A percentile compares a stretch with the other conserved stretches of the same genome.
Conservation (phyloP, 2,797 vertebrate genomes). For the Natrix natrix region DNA sequence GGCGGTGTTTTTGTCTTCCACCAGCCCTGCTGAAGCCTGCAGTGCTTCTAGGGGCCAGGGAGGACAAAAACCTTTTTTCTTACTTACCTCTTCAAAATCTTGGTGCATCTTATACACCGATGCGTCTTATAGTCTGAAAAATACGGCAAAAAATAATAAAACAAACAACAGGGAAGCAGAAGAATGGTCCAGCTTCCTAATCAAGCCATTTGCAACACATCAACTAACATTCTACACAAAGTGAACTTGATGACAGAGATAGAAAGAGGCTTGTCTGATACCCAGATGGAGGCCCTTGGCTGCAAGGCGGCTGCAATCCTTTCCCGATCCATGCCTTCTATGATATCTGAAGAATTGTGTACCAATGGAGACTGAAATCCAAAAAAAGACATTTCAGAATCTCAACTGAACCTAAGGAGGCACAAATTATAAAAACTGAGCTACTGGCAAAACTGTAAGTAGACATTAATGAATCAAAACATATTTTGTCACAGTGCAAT, state of each 20-base stretch:
- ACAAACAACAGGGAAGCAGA: background rate
- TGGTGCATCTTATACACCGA: no score
- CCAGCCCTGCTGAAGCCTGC: no score
- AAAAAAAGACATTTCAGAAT: background rate
- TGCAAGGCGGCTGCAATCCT: background rate
- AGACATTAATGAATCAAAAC: background rate
- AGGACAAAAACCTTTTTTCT: no score
- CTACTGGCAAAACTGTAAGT: background rate
- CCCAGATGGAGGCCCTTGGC: background rate
- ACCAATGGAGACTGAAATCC: background rate
- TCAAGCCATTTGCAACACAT: background rate
- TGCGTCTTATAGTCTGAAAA: no score
- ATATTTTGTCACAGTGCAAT: background rate
- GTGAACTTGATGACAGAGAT: background rate
- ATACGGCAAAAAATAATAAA: background rate
- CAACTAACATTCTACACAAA: background rate
- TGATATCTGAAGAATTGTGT: no score
- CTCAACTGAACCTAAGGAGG: background rate
- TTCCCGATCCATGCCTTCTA: background rate
- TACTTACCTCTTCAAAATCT: no score
- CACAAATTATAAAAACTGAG: background rate
- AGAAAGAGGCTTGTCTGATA: background rate
- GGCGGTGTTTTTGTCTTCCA: no score
- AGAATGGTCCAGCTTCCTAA: background rate
- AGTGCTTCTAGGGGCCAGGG: no score